phyloP scores from a whole-genome alignment of 2,797 vertebrate species.

The Microctenopoma steveboyesi region DNA sequence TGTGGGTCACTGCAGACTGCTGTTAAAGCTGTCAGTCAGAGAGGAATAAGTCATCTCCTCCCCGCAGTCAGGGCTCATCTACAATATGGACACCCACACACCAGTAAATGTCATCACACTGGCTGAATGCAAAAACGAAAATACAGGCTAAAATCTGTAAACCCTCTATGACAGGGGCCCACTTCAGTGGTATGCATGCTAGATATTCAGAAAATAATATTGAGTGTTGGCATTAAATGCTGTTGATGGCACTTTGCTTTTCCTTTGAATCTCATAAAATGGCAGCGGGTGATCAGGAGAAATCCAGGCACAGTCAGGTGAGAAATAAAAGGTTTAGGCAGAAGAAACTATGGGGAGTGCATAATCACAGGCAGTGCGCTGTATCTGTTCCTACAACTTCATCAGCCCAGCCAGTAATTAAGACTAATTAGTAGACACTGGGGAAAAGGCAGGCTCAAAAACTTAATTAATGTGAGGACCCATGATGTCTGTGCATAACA shows the following conservation, averaged over 20 bases:
- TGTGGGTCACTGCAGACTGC: constrained; percentile 45
- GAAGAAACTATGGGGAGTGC: constrained; percentile 33
- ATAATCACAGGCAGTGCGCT: constrained; percentile 45
- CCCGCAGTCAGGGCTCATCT: constrained; percentile 40
- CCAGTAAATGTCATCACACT: constrained; percentile 55
- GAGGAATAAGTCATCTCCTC: constrained; percentile 40
- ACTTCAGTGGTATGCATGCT: not conserved
- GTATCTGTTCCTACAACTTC: constrained; percentile 68
- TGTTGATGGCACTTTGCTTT: constrained; percentile 22
- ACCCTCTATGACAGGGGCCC: not conserved
- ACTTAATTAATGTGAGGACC: constrained; percentile 77
- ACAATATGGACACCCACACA: constrained; percentile 53
- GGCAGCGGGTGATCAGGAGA: constrained; percentile 1
- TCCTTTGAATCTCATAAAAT: constrained; percentile 29
- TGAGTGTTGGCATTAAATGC: not conserved
- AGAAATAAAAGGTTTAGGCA: constrained; percentile 5
- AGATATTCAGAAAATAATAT: constrained; percentile 1
- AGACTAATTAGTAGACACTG: constrained; percentile 77
- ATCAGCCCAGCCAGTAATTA: constrained; percentile 76
- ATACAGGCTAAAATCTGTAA: constrained; percentile 14
- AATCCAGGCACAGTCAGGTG: constrained; percentile 23
- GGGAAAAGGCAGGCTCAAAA: constrained; percentile 67
- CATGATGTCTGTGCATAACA: constrained; percentile 63
- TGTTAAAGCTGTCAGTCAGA: constrained; percentile 52
- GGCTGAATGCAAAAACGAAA: constrained; percentile 38